A percentile compares a stretch with the other conserved stretches of the same genome.
phyloP scores from a whole-genome alignment of 2,888 invertebrate species.

The Hemistola chrysoprasaria region DNA sequence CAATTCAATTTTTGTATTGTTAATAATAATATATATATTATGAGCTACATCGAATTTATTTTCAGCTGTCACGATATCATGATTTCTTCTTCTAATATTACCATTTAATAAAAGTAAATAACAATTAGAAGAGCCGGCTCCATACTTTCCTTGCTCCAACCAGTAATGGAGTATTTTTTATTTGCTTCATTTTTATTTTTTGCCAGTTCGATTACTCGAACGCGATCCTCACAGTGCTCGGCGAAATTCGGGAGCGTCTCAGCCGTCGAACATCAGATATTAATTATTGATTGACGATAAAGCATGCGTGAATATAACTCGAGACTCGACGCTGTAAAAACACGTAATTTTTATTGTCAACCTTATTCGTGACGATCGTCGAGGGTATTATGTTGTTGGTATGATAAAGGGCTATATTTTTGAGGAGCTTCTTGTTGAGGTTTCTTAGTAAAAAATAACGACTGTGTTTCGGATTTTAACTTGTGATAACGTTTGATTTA shows the following conservation, averaged over 20 bases:
- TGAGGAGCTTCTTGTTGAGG: background rate
- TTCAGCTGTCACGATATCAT: no score
- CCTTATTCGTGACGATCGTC: constrained; percentile 14
- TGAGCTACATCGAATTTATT: no score
- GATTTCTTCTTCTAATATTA: background rate
- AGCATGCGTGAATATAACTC: constrained; percentile 69
- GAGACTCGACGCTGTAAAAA: constrained; percentile 42
- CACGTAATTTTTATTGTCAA: constrained; percentile 25
- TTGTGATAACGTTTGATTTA: no score
- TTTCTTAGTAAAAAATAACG: background rate
- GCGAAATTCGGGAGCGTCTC: constrained; percentile 82
- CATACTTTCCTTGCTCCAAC: constrained; percentile 44
- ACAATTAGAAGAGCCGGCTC: constrained; percentile 45
- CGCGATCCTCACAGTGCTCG: constrained; percentile 77
- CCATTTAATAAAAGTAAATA: background rate
- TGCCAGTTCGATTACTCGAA: constrained; percentile 80
- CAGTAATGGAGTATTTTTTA: constrained; percentile 81
- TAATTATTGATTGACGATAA: constrained; percentile 82
- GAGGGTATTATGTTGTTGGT: constrained; percentile 4
- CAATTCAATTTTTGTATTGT: no score
- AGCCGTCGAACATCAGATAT: constrained; percentile 74
- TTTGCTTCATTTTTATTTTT: constrained; percentile 82
- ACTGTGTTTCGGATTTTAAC: no score
- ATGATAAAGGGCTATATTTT: constrained; percentile 11
- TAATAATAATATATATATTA: no score